Evolutionary conservation across 2,888 invertebrate genomes (phyloP).

Genomic region (Sylvicola fuscatus): DNA sequence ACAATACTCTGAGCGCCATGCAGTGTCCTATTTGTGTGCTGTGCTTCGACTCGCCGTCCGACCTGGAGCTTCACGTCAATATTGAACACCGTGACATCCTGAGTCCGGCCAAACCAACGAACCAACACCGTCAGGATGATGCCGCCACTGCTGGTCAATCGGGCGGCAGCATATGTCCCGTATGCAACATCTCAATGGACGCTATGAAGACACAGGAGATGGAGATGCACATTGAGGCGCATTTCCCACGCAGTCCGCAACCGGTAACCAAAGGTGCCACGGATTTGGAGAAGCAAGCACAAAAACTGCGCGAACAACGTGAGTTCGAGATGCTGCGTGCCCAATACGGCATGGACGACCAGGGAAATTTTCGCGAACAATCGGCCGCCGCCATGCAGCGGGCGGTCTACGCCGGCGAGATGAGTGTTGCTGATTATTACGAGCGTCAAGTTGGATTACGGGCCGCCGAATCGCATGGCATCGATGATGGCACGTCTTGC

Average conservation of each 20-base stretch:
- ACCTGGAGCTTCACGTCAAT: constrained; percentile 69
- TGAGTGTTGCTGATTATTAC: constrained; percentile 70
- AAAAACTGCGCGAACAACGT: constrained; percentile 50
- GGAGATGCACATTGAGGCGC: constrained; percentile 58
- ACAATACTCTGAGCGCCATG: constrained; percentile 31
- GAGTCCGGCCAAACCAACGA: constrained; percentile 13
- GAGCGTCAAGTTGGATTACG: constrained; percentile 57
- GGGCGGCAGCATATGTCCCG: constrained; percentile 25
- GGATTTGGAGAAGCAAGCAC: constrained; percentile 38
- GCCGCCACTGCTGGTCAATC: constrained; percentile 12
- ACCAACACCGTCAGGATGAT: constrained; percentile 11
- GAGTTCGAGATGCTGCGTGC: constrained; percentile 64
- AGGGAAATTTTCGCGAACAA: constrained; percentile 57
- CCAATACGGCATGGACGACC: constrained; percentile 78
- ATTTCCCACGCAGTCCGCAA: constrained; percentile 32
- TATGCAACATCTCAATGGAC: constrained; percentile 26
- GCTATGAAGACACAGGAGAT: constrained; percentile 29
- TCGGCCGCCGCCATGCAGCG: constrained; percentile 55
- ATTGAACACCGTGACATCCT: constrained; percentile 39
- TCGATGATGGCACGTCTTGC: constrained; percentile 64
- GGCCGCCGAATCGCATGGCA: constrained; percentile 53
- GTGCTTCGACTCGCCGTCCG: constrained; percentile 49
- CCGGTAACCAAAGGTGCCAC: constrained; percentile 6
- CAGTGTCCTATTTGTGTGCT: constrained; percentile 63
- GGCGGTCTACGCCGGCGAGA: constrained; percentile 68